Evolutionary conservation across 2,797 vertebrate genomes (phyloP).

Genomic region (Gallinago stenura): DNA sequence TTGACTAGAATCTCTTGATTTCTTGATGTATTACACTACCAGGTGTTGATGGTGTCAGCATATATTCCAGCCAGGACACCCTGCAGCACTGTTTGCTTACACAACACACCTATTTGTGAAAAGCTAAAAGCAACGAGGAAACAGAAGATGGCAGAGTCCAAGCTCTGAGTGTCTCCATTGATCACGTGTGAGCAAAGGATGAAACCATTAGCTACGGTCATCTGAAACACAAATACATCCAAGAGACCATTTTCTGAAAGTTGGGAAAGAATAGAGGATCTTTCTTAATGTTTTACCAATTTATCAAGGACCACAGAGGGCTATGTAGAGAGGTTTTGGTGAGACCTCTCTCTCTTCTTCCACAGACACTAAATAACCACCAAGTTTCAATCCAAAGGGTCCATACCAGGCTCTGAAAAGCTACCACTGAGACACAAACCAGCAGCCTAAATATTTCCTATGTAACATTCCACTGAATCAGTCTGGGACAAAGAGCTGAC

Average conservation of each 20-base stretch:
- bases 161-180: not conserved
- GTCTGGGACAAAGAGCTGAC: not conserved
- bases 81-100: not conserved
- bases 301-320: not conserved
- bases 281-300: not conserved
- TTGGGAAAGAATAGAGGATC: not conserved
- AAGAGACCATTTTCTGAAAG: not conserved
- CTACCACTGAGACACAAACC: not conserved
- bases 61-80: not conserved
- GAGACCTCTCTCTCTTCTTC: not conserved
- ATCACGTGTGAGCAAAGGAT: not conserved
- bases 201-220: not conserved
- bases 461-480: not conserved
- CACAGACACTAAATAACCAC: not conserved
- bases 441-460: not conserved
- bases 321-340: not conserved
- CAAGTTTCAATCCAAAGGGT: not conserved
- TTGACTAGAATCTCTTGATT: not conserved
- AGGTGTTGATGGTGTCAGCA: not conserved
- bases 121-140: not conserved
- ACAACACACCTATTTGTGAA: not conserved
- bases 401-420: not conserved
- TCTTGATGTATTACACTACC: not conserved
- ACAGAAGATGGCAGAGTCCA: not conserved
- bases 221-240: not conserved